A percentile compares a stretch with the other conserved stretches of the same genome.
These are phyloP conservation scores for Xanthorhoe spadicearia DNA, from an alignment of 2,888 invertebrate genomes.

Conservation along the genomic window DNA sequence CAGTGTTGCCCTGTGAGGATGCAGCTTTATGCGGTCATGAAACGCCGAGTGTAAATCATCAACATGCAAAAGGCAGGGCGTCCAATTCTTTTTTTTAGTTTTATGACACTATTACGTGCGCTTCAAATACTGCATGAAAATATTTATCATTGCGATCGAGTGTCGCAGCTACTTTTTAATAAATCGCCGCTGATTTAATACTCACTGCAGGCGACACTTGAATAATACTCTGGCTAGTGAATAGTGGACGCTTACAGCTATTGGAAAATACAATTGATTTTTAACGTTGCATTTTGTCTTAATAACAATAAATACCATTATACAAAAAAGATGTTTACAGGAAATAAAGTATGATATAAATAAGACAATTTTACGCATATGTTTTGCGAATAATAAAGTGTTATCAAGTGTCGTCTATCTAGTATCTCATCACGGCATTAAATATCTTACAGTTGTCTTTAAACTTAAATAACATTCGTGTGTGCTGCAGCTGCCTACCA, in stretches of 20 bases:
- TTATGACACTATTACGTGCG: conserved; percentile 45
- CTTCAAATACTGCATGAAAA: conserved; percentile 46
- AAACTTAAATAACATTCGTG: conserved; percentile 21
- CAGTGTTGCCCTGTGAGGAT: conserved; percentile 8
- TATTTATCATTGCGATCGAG: conserved; percentile 44
- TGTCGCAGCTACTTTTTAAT: conserved; percentile 35
- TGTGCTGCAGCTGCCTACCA: conserved; percentile 32
- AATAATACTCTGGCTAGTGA: conserved; percentile 16
- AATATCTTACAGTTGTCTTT: conserved; percentile 25
- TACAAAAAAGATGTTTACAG: not conserved
- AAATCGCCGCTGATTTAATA: conserved; percentile 28
- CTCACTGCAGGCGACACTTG: conserved; percentile 26
- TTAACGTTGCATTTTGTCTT: not conserved
- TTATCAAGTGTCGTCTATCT: conserved; percentile 19
- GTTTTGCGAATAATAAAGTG: conserved; percentile 2
- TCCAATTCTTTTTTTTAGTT: conserved; percentile 44
- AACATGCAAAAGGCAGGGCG: conserved; percentile 47
- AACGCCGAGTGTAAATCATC: conserved; percentile 44
- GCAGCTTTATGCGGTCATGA: conserved; percentile 43
- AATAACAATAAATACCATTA: not conserved
- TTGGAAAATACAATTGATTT: not conserved
- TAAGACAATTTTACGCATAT: not conserved
- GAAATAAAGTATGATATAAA: not conserved
- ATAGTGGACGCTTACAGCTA: conserved; percentile 1
- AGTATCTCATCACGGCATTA: conserved; percentile 18